Percentiles rank a stretch among this genome's conserved stretches.
phyloP scores from a whole-genome alignment of 2,113 vertebrate species.

The Indri indri region DNA sequence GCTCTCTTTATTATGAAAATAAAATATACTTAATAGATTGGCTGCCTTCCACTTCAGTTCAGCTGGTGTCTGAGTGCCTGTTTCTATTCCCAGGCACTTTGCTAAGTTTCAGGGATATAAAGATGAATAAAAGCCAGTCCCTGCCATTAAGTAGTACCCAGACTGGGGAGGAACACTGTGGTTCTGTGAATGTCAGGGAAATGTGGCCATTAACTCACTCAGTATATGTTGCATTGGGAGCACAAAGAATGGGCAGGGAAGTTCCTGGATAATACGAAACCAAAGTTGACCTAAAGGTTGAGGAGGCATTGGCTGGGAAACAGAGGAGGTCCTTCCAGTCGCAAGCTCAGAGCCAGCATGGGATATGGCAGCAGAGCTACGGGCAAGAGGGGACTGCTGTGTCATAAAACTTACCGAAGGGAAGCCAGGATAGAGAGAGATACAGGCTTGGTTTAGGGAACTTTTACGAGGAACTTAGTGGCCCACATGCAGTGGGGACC shows the following conservation, averaged over 20 bases:
- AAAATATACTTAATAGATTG: conserved; percentile 28
- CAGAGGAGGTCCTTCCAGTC: background rate
- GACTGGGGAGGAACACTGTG: background rate
- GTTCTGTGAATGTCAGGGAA: background rate
- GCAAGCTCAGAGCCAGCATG: background rate
- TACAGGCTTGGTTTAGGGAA: background rate
- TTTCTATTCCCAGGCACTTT: background rate
- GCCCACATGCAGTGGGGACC: background rate
- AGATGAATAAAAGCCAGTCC: background rate
- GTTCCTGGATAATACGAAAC: background rate
- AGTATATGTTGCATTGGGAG: background rate
- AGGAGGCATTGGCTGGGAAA: background rate
- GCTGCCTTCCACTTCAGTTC: background rate
- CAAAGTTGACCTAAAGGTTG: background rate
- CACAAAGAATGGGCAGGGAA: background rate
- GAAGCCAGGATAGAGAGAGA: background rate
- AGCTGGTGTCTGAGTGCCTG: background rate
- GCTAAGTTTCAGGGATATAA: background rate
- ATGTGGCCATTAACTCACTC: background rate
- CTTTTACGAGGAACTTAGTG: background rate
- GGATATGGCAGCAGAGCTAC: background rate
- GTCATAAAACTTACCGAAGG: background rate
- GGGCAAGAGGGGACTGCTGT: background rate
- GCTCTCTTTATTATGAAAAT: conserved; percentile 31
- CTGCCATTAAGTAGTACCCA: background rate